phyloP scores from a whole-genome alignment of 2,797 vertebrate species.

The Limnodromus scolopaceus region DNA sequence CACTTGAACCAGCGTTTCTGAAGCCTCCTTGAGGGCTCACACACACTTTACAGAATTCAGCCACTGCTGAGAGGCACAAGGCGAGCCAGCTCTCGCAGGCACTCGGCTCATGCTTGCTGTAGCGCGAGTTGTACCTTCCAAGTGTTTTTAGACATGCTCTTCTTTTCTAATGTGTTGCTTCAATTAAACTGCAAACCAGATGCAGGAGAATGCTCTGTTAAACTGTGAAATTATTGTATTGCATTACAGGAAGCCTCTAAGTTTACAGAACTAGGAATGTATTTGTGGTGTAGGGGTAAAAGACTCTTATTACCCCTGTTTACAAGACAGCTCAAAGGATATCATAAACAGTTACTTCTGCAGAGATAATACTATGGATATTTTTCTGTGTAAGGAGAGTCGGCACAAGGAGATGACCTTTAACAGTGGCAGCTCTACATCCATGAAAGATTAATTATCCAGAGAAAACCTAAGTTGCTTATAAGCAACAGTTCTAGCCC shows the following conservation, averaged over 20 bases:
- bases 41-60: background rate
- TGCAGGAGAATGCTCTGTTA: background rate
- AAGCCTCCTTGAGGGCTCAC: slow-evolving; percentile 43
- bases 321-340: background rate
- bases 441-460: background rate
- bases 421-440: background rate
- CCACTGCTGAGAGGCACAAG: slow-evolving; percentile 26
- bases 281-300: background rate
- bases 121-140: background rate
- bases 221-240: slow-evolving; percentile 14
- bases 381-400: background rate
- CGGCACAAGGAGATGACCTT: background rate
- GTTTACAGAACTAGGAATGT: background rate
- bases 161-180: background rate
- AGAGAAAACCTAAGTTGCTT: background rate
- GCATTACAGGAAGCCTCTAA: background rate
- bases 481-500: background rate
- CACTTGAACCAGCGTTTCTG: slow-evolving; percentile 59
- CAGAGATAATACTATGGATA: background rate
- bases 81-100: slow-evolving; percentile 34
- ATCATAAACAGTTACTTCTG: background rate
- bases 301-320: background rate
- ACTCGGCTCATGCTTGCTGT: background rate
- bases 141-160: background rate
- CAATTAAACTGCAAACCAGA: slow-evolving; percentile 23